Percentiles rank a stretch among this genome's conserved stretches.
These are phyloP conservation scores for Noctua fimbriata DNA, from an alignment of 2,888 invertebrate genomes.

Conservation along the genomic window DNA sequence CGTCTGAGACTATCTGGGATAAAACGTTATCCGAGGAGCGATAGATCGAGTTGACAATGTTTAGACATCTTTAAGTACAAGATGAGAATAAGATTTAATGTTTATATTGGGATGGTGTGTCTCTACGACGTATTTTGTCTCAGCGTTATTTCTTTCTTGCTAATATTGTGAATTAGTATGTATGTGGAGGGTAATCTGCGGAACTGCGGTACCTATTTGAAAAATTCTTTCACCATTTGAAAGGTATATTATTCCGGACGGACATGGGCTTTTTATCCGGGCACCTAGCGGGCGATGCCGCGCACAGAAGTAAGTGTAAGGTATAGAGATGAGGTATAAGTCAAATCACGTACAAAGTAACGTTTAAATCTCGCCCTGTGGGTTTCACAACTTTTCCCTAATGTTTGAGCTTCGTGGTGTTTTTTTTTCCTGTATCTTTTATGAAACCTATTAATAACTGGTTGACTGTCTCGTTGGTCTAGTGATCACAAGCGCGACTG, in stretches of 20 bases:
- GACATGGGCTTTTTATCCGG: not conserved
- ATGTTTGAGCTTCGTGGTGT: not conserved
- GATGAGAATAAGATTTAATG: not conserved
- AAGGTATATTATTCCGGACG: not conserved
- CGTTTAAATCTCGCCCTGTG: not conserved
- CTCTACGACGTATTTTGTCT: not conserved
- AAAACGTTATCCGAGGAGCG: not conserved
- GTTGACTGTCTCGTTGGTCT: too few relatives aligned
- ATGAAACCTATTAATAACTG: too few relatives aligned
- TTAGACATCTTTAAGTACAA: not conserved
- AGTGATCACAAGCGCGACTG: too few relatives aligned
- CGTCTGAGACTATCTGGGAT: conserved; percentile 17
- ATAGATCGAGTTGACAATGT: conserved; percentile 10
- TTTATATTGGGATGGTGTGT: not conserved
- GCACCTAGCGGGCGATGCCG: not conserved
- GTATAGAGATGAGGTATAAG: too few relatives aligned
- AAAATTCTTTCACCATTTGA: not conserved
- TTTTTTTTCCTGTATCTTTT: too few relatives aligned
- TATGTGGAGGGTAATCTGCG: not conserved
- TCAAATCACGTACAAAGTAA: not conserved
- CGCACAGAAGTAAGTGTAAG: not conserved
- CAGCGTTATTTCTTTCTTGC: not conserved
- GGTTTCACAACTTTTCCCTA: too few relatives aligned
- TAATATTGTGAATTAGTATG: too few relatives aligned
- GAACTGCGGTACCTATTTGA: not conserved